Evolutionary conservation across 1,140 invertebrate genomes (phyloP).

Genomic region (Lysiphlebus fabarum): DNA sequence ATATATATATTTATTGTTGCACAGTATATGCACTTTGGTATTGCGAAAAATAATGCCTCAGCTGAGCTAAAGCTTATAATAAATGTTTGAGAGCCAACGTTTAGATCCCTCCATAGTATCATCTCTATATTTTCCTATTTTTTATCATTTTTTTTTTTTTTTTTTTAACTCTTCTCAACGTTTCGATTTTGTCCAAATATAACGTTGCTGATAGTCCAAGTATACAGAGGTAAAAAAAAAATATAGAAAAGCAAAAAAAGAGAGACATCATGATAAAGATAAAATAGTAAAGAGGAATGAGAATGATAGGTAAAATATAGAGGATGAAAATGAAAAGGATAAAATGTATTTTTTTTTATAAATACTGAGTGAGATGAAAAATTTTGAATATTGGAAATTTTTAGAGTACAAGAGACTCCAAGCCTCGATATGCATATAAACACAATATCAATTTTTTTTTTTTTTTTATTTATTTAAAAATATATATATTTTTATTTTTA

Average conservation of each 20-base stretch:
- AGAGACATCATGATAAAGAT: constrained; percentile 18
- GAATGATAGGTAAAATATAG: neutral
- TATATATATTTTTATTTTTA: no score
- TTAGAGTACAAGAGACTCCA: constrained; percentile 33
- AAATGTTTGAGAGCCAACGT: constrained; percentile 42
- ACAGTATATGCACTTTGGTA: constrained; percentile 26
- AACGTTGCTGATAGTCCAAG: constrained; percentile 32
- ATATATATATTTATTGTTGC: constrained; percentile 2
- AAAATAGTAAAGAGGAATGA: constrained; percentile 2
- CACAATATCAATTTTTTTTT: constrained; percentile 38
- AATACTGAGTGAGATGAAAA: constrained; percentile 31
- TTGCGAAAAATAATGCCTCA: constrained; percentile 33
- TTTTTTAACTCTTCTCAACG: constrained; percentile 25
- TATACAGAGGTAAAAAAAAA: no score
- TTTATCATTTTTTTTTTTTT: constrained; percentile 3
- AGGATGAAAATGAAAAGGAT: constrained; percentile 19
- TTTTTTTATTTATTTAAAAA: neutral
- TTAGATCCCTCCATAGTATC: constrained; percentile 29
- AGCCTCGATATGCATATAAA: constrained; percentile 45
- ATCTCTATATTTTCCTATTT: constrained; percentile 8
- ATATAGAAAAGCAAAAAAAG: no score
- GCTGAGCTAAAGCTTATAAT: constrained; percentile 46
- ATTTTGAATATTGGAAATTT: constrained; percentile 49
- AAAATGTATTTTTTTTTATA: constrained; percentile 29
- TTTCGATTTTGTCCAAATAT: constrained; percentile 49